phyloP scores from a whole-genome alignment of 2,888 invertebrate genomes.

The Trissonchulus latispiculum region DNA sequence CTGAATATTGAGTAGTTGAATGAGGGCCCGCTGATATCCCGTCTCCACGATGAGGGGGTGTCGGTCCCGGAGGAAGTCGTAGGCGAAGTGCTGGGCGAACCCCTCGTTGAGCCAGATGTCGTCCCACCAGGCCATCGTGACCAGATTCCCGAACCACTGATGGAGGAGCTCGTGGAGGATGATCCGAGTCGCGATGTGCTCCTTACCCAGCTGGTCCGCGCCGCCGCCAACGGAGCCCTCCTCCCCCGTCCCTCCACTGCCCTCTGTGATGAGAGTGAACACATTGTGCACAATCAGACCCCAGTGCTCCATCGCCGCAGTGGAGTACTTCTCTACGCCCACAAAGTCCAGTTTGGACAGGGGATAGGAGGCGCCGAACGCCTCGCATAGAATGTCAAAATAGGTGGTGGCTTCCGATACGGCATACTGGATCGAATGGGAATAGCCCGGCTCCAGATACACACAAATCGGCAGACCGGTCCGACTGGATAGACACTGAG shows the following conservation, averaged over 20 bases:
- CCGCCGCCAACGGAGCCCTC: too few relatives aligned
- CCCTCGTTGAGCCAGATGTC: conserved; percentile 45
- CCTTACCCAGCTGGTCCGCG: neutral
- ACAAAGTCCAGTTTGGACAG: conserved; percentile 46
- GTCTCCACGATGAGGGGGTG: conserved; percentile 20
- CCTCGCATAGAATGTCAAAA: conserved; percentile 36
- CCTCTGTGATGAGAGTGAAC: neutral
- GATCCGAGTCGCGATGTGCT: conserved; percentile 31
- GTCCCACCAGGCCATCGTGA: conserved; percentile 42
- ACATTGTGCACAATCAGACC: conserved; percentile 42
- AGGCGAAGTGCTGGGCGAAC: conserved; percentile 42
- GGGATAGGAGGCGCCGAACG: conserved; percentile 37
- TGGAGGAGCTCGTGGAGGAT: conserved; percentile 49
- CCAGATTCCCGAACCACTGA: conserved; percentile 45
- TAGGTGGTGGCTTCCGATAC: conserved; percentile 35
- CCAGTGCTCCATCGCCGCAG: conserved; percentile 50
- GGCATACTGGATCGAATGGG: conserved; percentile 32
- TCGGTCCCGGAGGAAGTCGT: neutral
- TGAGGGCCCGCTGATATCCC: conserved; percentile 16
- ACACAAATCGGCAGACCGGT: conserved; percentile 8
- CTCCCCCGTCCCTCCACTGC: too few relatives aligned
- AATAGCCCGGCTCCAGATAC: neutral
- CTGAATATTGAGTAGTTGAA: neutral
- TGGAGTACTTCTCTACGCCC: conserved; percentile 46
- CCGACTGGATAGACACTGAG: conserved; percentile 1